These are phyloP conservation scores for Spilarctia lutea DNA, from an alignment of 2,888 invertebrate genomes.

Conservation along the genomic window DNA sequence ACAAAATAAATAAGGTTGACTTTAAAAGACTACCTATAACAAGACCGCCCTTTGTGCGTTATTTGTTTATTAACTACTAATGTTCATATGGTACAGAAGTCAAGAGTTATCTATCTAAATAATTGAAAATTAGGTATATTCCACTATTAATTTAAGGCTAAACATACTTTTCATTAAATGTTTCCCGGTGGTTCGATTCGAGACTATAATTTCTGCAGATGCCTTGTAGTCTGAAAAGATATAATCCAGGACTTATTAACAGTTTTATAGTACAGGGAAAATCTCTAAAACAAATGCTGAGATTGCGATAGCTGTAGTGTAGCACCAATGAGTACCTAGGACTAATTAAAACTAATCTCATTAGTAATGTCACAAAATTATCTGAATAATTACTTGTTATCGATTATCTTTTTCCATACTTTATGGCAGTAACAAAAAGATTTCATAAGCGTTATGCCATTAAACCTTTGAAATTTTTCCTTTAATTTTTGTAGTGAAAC, in stretches of 20 bases:
- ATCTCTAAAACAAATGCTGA: background rate
- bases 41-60: no score
- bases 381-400: background rate
- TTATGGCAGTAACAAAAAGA: no score
- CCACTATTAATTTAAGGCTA: background rate
- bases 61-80: no score
- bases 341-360: background rate
- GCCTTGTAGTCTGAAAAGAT: background rate
- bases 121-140: no score
- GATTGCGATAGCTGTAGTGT: background rate
- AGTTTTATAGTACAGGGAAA: background rate
- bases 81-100: no score
- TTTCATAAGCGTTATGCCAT: background rate
- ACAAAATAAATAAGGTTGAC: no score
- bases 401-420: background rate
- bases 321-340: background rate
- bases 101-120: no score
- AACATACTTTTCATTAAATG: background rate
- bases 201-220: background rate
- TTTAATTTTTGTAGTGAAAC: no score
- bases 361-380: background rate
- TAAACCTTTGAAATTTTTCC: background rate
- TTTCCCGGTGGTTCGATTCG: background rate
- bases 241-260: background rate
- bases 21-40: no score